These are phyloP conservation scores for Acleris holmiana DNA, from an alignment of 2,888 invertebrate genomes.

Conservation along the genomic window DNA sequence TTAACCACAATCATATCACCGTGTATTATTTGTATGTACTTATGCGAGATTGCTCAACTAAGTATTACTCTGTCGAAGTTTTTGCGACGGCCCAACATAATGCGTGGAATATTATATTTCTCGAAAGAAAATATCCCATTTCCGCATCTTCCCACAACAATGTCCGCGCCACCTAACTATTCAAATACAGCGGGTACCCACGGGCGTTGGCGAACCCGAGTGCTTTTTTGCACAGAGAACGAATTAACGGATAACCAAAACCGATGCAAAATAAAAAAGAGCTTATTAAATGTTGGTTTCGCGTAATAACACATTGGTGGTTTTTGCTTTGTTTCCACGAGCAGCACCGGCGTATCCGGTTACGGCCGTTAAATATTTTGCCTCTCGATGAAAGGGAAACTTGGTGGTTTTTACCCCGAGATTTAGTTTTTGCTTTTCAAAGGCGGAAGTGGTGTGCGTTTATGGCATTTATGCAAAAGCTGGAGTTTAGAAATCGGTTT, in stretches of 20 bases:
- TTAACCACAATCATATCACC: conserved; percentile 14
- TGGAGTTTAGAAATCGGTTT: conserved; percentile 72
- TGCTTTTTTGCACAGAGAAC: conserved; percentile 71
- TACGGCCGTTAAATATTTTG: conserved; percentile 84
- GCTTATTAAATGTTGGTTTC: conserved; percentile 84
- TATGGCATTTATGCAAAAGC: conserved; percentile 82
- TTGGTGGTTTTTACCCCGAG: conserved; percentile 72
- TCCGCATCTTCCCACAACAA: conserved; percentile 84
- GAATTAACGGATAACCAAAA: conserved; percentile 84
- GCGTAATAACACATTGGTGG: conserved; percentile 83
- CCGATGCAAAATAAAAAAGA: conserved; percentile 79
- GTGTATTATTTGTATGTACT: conserved; percentile 40
- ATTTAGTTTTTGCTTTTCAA: conserved; percentile 76
- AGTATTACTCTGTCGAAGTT: conserved; percentile 55
- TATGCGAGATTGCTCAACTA: conserved; percentile 59
- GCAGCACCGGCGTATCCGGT: conserved; percentile 79
- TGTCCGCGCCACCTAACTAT: conserved; percentile 78
- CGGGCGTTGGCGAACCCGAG: conserved; percentile 70
- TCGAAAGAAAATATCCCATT: conserved; percentile 85
- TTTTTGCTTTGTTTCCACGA: conserved; percentile 82
- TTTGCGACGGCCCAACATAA: conserved; percentile 77
- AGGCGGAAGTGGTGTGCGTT: conserved; percentile 79
- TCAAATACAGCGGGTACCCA: conserved; percentile 67
- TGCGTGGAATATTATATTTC: conserved; percentile 81
- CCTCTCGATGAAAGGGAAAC: conserved; percentile 82